Conservation (phyloP, 2,797 vertebrate genomes). For the Coranthus polyacanthus region DNA sequence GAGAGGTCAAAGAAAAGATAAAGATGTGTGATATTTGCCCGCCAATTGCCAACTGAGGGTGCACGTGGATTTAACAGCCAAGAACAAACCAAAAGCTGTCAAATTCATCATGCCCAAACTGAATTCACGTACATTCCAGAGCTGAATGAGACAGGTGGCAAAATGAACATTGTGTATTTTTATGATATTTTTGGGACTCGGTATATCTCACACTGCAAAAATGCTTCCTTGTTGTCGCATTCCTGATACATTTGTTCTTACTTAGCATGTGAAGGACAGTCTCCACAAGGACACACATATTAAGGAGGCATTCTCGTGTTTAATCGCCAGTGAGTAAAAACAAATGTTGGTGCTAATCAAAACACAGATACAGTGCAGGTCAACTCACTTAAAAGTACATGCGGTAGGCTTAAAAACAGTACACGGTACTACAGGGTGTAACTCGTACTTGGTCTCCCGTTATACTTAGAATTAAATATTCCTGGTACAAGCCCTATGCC, state of each 20-base stretch:
- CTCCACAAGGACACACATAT: conserved; percentile 35
- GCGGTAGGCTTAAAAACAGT: conserved; percentile 1
- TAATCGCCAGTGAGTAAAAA: conserved; percentile 47
- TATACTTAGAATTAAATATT: neutral
- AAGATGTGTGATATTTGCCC: conserved; percentile 5
- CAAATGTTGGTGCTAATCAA: conserved; percentile 14
- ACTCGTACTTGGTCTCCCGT: neutral
- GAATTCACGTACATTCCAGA: neutral
- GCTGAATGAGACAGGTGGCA: conserved; percentile 26
- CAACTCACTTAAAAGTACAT: neutral
- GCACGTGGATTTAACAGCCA: neutral
- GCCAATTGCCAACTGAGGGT: neutral
- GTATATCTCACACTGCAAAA: conserved; percentile 6
- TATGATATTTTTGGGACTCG: neutral
- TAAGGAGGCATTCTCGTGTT: conserved; percentile 37
- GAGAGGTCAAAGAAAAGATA: conserved; percentile 7
- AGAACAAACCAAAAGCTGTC: conserved; percentile 11
- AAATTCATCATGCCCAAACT: neutral
- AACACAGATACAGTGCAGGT: neutral
- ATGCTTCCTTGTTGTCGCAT: conserved; percentile 19
- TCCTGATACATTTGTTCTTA: conserved; percentile 39
- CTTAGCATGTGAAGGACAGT: conserved; percentile 16
- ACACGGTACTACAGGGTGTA: too few relatives aligned
- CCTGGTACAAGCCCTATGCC: neutral
- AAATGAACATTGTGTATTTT: conserved; percentile 15